A percentile compares a stretch with the other conserved stretches of the same genome.
Evolutionary conservation across 2,888 invertebrate genomes (phyloP).

Genomic region (Dendrolimus houi): DNA sequence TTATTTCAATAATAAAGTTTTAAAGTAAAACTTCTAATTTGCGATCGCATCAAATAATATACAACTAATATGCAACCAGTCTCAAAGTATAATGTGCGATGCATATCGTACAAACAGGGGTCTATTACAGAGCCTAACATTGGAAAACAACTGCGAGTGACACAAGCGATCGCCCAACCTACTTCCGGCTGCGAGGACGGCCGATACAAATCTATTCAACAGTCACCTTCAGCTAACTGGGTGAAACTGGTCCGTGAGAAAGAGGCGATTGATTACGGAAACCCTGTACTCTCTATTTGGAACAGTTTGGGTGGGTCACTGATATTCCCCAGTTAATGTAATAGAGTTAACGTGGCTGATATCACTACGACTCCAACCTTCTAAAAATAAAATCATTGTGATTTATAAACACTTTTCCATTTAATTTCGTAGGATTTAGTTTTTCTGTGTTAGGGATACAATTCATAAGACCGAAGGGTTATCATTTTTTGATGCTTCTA

Average conservation of each 20-base stretch:
- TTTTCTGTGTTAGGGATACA: no score
- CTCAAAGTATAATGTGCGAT: neutral
- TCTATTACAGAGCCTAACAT: constrained; percentile 12
- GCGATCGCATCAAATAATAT: no score
- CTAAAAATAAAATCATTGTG: no score
- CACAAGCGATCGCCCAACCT: constrained; percentile 55
- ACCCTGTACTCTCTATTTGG: constrained; percentile 18
- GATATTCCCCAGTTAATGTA: constrained; percentile 11
- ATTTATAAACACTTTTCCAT: no score
- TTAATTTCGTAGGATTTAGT: no score
- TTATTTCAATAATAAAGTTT: no score
- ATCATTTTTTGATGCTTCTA: no score
- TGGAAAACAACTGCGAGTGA: constrained; percentile 50
- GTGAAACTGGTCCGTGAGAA: constrained; percentile 62
- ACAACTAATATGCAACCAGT: no score
- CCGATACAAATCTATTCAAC: constrained; percentile 54
- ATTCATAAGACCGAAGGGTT: no score
- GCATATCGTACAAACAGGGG: constrained; percentile 16
- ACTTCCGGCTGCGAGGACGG: constrained; percentile 50
- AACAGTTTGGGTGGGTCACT: constrained; percentile 20
- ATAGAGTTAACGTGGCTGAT: neutral
- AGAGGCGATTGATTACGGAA: constrained; percentile 38
- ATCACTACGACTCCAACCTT: neutral
- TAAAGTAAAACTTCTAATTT: no score
- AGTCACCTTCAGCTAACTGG: constrained; percentile 52